A percentile compares a stretch with the other conserved stretches of the same genome.
These are phyloP conservation scores for Tricholaema leucomelas DNA, from an alignment of 2,113 vertebrate species.

Conservation along the genomic window DNA sequence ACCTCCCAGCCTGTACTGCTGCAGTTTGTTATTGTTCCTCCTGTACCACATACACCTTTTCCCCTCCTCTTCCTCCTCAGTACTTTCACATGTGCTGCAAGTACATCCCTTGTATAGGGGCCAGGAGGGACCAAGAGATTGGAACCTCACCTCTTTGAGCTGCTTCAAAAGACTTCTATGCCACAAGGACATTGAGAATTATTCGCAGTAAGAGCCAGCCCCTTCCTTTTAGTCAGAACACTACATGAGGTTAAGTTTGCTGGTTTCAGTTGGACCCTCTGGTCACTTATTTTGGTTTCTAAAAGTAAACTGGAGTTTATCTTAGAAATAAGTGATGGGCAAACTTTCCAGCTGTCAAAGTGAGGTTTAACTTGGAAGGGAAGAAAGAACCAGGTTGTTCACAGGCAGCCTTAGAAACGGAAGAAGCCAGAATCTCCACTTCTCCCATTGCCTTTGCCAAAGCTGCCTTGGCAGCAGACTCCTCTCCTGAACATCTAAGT, in stretches of 20 bases:
- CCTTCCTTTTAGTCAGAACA: slow-evolving; percentile 10
- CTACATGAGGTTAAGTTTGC: neutral
- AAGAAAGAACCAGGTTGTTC: neutral
- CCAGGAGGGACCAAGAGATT: neutral
- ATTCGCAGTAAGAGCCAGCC: neutral
- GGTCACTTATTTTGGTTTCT: slow-evolving; percentile 13
- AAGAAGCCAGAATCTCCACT: slow-evolving; percentile 12
- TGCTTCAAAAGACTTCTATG: neutral
- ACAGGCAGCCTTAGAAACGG: slow-evolving; percentile 8
- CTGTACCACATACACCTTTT: neutral
- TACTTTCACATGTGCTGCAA: neutral
- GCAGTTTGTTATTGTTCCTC: no score
- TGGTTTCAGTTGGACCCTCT: neutral
- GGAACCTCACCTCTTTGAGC: neutral
- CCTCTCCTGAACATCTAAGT: slow-evolving; percentile 3
- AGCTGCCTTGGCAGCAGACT: neutral
- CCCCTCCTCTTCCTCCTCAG: neutral
- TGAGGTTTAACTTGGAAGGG: slow-evolving; percentile 21
- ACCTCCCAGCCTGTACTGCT: no score
- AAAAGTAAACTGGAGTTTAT: slow-evolving; percentile 28
- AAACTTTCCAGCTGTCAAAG: slow-evolving; percentile 9
- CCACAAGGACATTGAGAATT: neutral
- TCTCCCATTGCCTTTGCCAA: slow-evolving; percentile 12
- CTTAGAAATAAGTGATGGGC: slow-evolving; percentile 9
- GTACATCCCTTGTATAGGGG: accelerated